Percentiles rank a stretch among this genome's conserved stretches.
phyloP scores from a whole-genome alignment of 1,140 invertebrate genomes.

The Helicoverpa armigera region DNA sequence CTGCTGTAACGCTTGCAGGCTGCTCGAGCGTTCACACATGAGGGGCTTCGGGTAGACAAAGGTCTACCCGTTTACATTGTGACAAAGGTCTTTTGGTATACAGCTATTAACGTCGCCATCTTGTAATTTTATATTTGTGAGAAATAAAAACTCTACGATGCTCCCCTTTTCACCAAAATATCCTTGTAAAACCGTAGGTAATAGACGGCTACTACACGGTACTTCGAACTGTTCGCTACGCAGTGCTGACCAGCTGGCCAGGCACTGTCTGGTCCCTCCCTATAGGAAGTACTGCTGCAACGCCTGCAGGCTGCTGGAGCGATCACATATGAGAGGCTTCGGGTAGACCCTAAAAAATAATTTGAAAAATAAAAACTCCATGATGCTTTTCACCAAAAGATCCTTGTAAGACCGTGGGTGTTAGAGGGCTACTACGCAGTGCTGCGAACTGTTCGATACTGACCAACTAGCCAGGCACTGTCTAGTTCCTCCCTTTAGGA shows the following conservation, averaged over 20 bases:
- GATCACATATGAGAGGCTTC: slow-evolving; percentile 14
- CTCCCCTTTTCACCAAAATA: background rate
- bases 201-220: slow-evolving; percentile 59
- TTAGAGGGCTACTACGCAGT: slow-evolving; percentile 59
- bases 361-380: too few species aligned
- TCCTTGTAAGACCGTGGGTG: too few species aligned
- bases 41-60: slow-evolving; percentile 36
- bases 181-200: too few species aligned
- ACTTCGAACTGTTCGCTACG: slow-evolving; percentile 76
- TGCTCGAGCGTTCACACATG: slow-evolving; percentile 47
- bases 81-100: too few species aligned
- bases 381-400: too few species aligned
- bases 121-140: too few species aligned
- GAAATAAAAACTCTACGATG: too few species aligned
- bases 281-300: slow-evolving; percentile 88
- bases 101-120: too few species aligned
- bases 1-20: slow-evolving; percentile 87
- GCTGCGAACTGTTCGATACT: slow-evolving; percentile 75
- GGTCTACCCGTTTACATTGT: too few species aligned
- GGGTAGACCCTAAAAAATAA: background rate
- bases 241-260: slow-evolving; percentile 82
- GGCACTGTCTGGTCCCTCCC: slow-evolving; percentile 86
- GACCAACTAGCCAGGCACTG: slow-evolving; percentile 87
- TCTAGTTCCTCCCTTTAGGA: slow-evolving; percentile 85
- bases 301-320: slow-evolving; percentile 74